A percentile compares a stretch with the other conserved stretches of the same genome.
phyloP scores from a whole-genome alignment of 2,113 vertebrate species.

The Puma concolor region DNA sequence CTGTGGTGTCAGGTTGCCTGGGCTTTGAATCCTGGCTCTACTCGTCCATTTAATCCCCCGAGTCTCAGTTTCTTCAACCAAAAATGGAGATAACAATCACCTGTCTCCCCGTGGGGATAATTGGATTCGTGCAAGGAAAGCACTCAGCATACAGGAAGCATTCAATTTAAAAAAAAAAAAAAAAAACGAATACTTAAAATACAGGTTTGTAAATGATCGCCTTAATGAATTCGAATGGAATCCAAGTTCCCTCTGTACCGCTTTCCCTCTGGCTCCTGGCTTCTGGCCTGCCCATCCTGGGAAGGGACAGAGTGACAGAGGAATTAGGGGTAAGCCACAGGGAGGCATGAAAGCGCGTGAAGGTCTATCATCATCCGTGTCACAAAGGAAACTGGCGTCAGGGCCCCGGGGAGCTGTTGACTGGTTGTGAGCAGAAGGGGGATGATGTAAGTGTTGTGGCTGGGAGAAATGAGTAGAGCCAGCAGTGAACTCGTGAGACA shows the following conservation, averaged over 20 bases:
- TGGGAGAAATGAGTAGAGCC: not conserved
- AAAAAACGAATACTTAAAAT: not conserved
- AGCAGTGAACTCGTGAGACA: not conserved
- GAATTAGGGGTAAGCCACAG: not conserved
- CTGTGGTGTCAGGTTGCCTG: constrained; percentile 3
- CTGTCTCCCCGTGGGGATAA: not conserved
- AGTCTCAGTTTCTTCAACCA: not conserved
- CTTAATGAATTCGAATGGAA: not conserved
- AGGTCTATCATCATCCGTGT: not conserved
- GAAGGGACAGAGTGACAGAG: not conserved
- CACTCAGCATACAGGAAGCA: not conserved
- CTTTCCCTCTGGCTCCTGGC: not conserved
- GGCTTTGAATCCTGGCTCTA: not conserved
- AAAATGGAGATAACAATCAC: not conserved
- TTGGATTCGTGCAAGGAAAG: not conserved
- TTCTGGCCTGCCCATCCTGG: not conserved
- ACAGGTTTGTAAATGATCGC: not conserved
- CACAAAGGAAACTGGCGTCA: not conserved
- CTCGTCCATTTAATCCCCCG: not conserved
- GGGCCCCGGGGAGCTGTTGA: not conserved
- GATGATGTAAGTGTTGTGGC: not conserved
- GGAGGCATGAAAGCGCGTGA: not conserved
- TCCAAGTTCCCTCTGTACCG: not conserved
- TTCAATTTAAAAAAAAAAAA: not conserved
- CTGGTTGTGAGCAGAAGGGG: not conserved